Conservation (phyloP, 2,888 invertebrate species). For the Torymus aiolomorphi region DNA sequence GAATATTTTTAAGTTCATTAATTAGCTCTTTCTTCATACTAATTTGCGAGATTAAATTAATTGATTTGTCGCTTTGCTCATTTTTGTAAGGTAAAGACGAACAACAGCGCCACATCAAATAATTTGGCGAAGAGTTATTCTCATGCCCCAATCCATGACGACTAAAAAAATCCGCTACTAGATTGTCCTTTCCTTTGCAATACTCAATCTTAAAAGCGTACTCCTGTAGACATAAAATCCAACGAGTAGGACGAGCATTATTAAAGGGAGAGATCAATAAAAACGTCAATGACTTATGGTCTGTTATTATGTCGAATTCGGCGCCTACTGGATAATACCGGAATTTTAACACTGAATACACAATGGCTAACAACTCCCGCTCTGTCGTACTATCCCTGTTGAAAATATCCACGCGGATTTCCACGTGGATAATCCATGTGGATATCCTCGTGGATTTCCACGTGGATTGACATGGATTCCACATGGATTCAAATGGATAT, state of each 20-base stretch:
- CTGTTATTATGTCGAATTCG: background rate
- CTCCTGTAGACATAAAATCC: constrained; percentile 40
- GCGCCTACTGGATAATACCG: background rate
- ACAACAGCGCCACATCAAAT: background rate
- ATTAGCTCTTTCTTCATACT: background rate
- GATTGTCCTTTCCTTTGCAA: constrained; percentile 49
- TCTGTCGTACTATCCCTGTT: no score
- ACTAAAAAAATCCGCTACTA: constrained; percentile 51
- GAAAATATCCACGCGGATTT: no score
- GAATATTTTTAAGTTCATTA: no score
- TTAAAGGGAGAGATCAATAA: constrained; percentile 12
- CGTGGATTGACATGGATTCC: no score
- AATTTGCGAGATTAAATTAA: background rate
- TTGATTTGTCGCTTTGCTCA: background rate
- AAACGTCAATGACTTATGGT: constrained; percentile 17
- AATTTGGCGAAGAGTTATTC: background rate
- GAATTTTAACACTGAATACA: background rate
- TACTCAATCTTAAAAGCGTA: constrained; percentile 44
- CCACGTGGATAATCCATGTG: no score
- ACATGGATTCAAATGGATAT: no score
- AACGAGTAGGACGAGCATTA: constrained; percentile 12
- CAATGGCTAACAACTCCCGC: no score
- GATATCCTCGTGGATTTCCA: no score
- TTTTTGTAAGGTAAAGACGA: background rate
- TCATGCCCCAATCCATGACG: background rate